Percentiles rank a stretch among this genome's conserved stretches.
phyloP scores from a whole-genome alignment of 1,140 invertebrate species.

The Drosophila lacteicornis region DNA sequence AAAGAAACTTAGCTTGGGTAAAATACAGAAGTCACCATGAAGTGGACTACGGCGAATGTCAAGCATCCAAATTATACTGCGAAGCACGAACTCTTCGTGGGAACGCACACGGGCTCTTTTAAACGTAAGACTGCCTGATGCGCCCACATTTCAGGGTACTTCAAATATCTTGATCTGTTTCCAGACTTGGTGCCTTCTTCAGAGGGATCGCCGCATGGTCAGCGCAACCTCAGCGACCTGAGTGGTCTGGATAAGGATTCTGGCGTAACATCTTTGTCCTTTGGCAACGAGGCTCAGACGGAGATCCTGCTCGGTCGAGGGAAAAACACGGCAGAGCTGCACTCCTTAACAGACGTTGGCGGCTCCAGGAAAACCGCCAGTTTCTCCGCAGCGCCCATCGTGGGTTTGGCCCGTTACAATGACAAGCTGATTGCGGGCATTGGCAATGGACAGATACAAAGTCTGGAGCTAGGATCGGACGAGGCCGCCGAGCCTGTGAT shows the following conservation, averaged over 20 bases:
- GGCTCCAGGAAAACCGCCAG: slow-evolving; percentile 25
- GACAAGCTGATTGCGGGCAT: slow-evolving; percentile 75
- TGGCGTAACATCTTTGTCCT: slow-evolving; percentile 88
- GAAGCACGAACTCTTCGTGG: slow-evolving; percentile 81
- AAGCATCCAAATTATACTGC: slow-evolving; percentile 75
- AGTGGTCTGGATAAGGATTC: slow-evolving; percentile 86
- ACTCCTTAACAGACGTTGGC: slow-evolving; percentile 33
- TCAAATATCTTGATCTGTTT: neutral
- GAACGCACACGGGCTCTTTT: slow-evolving; percentile 83
- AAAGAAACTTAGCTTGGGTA: neutral
- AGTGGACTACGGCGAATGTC: slow-evolving; percentile 81
- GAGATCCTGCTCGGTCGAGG: slow-evolving; percentile 88
- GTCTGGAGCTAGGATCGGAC: slow-evolving; percentile 26
- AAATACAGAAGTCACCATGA: slow-evolving; percentile 56
- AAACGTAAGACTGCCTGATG: slow-evolving; percentile 67
- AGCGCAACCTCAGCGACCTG: slow-evolving; percentile 85
- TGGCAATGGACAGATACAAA: slow-evolving; percentile 73
- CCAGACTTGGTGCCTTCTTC: slow-evolving; percentile 65
- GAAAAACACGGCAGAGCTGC: slow-evolving; percentile 64
- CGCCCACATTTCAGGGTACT: neutral
- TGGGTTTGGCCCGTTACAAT: slow-evolving; percentile 73
- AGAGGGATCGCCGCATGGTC: slow-evolving; percentile 68
- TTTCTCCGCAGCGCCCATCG: slow-evolving; percentile 64
- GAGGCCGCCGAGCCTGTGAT: slow-evolving; percentile 30
- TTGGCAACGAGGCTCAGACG: slow-evolving; percentile 88